Conservation (phyloP, 2,888 invertebrate genomes). For the Drosophila meridiana region DNA sequence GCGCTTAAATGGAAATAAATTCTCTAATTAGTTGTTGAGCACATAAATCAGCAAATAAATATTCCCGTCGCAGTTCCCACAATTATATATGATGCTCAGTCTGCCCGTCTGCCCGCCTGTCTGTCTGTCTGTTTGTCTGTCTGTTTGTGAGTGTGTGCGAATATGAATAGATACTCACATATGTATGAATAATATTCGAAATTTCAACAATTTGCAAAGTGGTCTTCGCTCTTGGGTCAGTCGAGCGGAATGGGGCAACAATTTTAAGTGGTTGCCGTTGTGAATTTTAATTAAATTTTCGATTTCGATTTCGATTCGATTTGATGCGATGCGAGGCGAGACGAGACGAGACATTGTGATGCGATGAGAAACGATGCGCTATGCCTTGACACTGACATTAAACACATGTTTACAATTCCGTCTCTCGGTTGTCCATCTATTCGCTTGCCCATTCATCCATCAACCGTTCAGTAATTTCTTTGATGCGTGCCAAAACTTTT, state of each 20-base stretch:
- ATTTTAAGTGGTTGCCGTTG: constrained; percentile 61
- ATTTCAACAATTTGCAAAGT: constrained; percentile 62
- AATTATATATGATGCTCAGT: constrained; percentile 2
- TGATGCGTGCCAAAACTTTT: constrained; percentile 57
- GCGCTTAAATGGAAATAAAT: constrained; percentile 67
- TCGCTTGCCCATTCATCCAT: constrained; percentile 33
- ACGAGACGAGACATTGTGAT: background rate
- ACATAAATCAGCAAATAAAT: constrained; percentile 64
- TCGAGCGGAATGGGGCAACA: constrained; percentile 30
- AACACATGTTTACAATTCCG: constrained; percentile 61
- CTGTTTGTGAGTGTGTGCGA: background rate
- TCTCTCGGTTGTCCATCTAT: constrained; percentile 37
- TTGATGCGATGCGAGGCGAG: background rate
- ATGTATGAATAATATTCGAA: constrained; percentile 48
- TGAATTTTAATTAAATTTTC: constrained; percentile 42
- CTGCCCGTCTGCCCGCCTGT: background rate
- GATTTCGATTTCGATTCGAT: constrained; percentile 18
- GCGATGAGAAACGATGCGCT: constrained; percentile 6
- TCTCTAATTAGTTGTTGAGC: constrained; percentile 68
- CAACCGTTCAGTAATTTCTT: constrained; percentile 60
- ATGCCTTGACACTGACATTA: constrained; percentile 41
- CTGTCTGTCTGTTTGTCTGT: background rate
- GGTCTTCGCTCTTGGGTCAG: constrained; percentile 25
- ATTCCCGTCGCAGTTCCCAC: constrained; percentile 31
- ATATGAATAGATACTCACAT: constrained; percentile 17